Evolutionary conservation across 1,140 invertebrate genomes (phyloP), one percentile per base, ranked within the genome.

Genomic region (Elymnias hypermnestra): DNA sequence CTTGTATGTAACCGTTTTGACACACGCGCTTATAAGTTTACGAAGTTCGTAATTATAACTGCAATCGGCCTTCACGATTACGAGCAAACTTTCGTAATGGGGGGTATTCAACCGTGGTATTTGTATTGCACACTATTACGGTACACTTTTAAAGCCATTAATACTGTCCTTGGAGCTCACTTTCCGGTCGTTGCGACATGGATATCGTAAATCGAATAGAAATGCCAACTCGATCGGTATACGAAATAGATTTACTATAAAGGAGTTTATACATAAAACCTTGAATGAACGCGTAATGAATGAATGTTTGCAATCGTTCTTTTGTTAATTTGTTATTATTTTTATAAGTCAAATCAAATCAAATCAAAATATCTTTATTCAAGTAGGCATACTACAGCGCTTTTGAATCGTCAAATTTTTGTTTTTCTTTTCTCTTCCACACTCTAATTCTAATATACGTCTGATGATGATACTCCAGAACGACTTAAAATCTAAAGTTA

Each of bases 141-240:
- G 46, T 60, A 60, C 42, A 50, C 31, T 47, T 53, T 56, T 61
- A 53, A 41, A 57, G 40, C 54, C 49, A 57, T 61, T 61, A 61
- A 44, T 45, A 23, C 29, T 61, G 58, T 61, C 58, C 58, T 61
- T 61, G 58, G 40, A 50, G 15, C 21, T 49, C 51, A 47, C 50
- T 61, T 57, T 61, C 54, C 47, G 54, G 47, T 44, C 46, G 37
- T 59, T 59, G 42, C 57, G 23, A 57, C 46, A 60, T 49, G 50
- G 39, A 53, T 60, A 56, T 57, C 50, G 57, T 52, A 50, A 61
- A 53, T 56, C 53, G 40, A 57, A 31, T 42, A 53, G 43, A 50
- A 42, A 50, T 42, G 40, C 46, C 38, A 38, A 43, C 25, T 26
- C 37, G 15, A 40, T 48, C 28, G 26, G 10, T 40, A 26, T 14